Evolutionary conservation across 2,888 invertebrate species (phyloP).

Genomic region (Papilio demoleus): DNA sequence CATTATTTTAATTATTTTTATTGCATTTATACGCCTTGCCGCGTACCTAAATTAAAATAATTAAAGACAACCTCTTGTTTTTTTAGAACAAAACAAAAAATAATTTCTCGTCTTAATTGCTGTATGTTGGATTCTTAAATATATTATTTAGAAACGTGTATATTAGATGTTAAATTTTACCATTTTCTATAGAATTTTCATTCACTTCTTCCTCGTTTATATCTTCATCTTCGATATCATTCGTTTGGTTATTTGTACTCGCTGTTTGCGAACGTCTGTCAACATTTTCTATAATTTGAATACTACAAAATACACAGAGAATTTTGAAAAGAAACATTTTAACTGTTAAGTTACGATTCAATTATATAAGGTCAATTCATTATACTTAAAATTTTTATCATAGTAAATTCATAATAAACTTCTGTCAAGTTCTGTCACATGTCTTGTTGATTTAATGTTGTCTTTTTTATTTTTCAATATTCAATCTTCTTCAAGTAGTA

Average conservation of each 20-base stretch:
- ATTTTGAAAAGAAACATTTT: conserved; percentile 26
- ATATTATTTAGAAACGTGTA: too few relatives aligned
- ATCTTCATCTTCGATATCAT: conserved; percentile 18
- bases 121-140: too few relatives aligned
- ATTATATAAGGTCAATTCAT: too few relatives aligned
- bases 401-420: not conserved
- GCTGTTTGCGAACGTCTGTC: not conserved
- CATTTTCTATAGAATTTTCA: conserved; percentile 14
- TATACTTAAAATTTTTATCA: too few relatives aligned
- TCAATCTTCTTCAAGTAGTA: not conserved
- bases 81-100: not conserved
- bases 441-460: not conserved
- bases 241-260: not conserved
- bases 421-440: not conserved
- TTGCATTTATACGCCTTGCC: too few relatives aligned
- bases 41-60: not conserved
- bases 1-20: too few relatives aligned
- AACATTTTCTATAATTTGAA: not conserved
- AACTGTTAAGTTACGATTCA: conserved; percentile 12
- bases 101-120: not conserved
- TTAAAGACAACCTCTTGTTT: not conserved
- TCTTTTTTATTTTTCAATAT: not conserved
- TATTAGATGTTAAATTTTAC: conserved; percentile 9
- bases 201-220: conserved; percentile 11
- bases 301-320: conserved; percentile 20